Evolutionary conservation across 2,888 invertebrate species (phyloP), one percentile per base, ranked within the genome.

Genomic region (Drosophila fungiperda): DNA sequence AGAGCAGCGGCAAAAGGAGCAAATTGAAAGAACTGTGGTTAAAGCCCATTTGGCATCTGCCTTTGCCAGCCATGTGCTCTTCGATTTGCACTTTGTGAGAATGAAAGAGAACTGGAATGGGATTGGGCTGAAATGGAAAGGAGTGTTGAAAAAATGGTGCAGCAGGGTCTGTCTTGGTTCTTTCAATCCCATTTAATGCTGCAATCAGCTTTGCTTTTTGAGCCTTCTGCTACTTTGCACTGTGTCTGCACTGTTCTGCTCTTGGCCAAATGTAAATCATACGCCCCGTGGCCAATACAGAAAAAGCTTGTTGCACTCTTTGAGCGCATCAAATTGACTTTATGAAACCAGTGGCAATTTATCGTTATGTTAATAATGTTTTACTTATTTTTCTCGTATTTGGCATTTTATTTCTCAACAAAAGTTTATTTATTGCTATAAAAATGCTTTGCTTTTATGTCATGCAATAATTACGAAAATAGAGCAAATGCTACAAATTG

Each of bases 131-230:
- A 20, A 17, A 42, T 26, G 48, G 32, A 29, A n/a, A 15, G 20
- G 49, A 20, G 15, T 6, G 49, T 0, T 9, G 15, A 32, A 5
- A 36, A 17, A 57, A 23, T 52, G 45, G 29, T 54, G 45, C 36
- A 42, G 55, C 42, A 32, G 42, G 11, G 20, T 9, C 42, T 42
- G 20, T 12, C 12, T 52, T 59, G 57, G 50, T 67, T 67, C 67
- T 50, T 68, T 55, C 71, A 84, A 85, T 84, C 78, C 87, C 82
- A 75, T 72, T 87, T 85, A 85, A 86, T 84, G 73, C 88, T 73
- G 80, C 87, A 87, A 84, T 87, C 85, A 85, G 89, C 82, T 82
- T 76, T 87, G 83, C 82, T 70, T 70, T 87, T 73, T 70, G 76
- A 87, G 74, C 68, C 80, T 61, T 76, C 64, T 61, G 78, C 73